Evolutionary conservation across 1,140 invertebrate genomes (phyloP), one percentile per base, ranked within the genome.

Genomic region (Zaprionus africanus): DNA sequence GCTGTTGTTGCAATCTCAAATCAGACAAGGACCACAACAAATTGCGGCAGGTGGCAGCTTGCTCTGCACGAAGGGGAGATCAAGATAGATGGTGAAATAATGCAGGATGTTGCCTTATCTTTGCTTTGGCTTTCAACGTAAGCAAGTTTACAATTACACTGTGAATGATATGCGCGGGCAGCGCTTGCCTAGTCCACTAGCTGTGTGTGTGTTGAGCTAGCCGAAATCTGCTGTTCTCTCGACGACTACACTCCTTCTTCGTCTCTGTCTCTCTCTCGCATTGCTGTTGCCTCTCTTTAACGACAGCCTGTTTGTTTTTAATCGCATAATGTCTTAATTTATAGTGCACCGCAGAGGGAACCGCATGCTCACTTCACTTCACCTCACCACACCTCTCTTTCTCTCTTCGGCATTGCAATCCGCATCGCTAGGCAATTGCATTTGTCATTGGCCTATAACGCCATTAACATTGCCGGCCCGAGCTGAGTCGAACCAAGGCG

Each of bases 241-340:
- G 15, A 38, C 26, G 19, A 13, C 9, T 53, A 17, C 46, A 28
- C 63, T 36, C 31, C 49, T 53, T 78, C 24, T 43, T 34, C 9
- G 28, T 2, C 28, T 7, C 28, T 31, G 38, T 41, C 58, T 56
- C 54, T 69, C 68, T 58, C 61, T 53, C 43, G 41, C 41, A 3
- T 2, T 43, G 41, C n/a, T 6, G 41, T 43, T 43, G 15, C 56
- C 4, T 53, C 41, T 70, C 70, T 88, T 84, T 88, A 87, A 87
- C 83, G 85, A 90, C 81, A 84, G 78, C 73, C 82, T 86, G 90
- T 91, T 91, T 91, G 90, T 83, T 91, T 91, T 91, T 91, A 91
- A 91, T 91, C 90, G 90, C 82, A 91, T 91, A 91, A 91, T 91
- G 90, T 91, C 90, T 91, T 91, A 91, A 91, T 91, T 91, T 91